Percentiles rank a stretch among this genome's conserved stretches.
phyloP scores from a whole-genome alignment of 2,888 invertebrate species.

The Cheilosia vulpina region DNA sequence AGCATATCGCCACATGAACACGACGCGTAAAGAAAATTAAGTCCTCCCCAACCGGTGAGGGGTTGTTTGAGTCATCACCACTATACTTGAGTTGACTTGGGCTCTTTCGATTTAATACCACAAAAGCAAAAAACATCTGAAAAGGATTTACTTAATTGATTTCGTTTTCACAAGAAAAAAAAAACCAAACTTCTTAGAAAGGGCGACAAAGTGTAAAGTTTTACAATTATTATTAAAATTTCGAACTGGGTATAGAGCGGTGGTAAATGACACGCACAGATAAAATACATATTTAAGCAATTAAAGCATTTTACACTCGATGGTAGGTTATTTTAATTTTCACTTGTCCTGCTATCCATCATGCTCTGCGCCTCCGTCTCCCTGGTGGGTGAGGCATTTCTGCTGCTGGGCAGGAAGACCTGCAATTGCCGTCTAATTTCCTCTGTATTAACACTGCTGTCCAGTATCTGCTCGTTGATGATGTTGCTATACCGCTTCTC shows the following conservation, averaged over 20 bases:
- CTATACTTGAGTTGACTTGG: conserved; percentile 41
- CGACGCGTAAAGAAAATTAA: conserved; percentile 17
- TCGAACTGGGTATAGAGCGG: not conserved
- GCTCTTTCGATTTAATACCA: conserved; percentile 48
- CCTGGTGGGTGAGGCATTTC: conserved; percentile 75
- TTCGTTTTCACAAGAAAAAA: not conserved
- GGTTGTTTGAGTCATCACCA: conserved; percentile 52
- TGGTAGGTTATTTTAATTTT: not conserved
- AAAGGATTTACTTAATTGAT: conserved; percentile 48
- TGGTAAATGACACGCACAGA: not conserved
- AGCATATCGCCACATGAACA: conserved; percentile 5
- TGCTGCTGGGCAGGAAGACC: conserved; percentile 87
- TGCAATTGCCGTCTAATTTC: conserved; percentile 87
- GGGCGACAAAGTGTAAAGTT: conserved; percentile 3
- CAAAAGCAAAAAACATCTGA: conserved; percentile 50
- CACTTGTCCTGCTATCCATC: conserved; percentile 2
- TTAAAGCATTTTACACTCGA: conserved; percentile 11
- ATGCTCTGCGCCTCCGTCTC: conserved; percentile 35
- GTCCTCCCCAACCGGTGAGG: conserved; percentile 4
- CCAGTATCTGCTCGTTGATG: conserved; percentile 82
- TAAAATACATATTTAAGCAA: conserved; percentile 14
- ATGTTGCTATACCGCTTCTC: conserved; percentile 82
- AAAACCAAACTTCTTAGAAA: not conserved
- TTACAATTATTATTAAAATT: conserved; percentile 4
- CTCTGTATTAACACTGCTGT: conserved; percentile 82